Conservation (phyloP, 2,888 invertebrate genomes). For the Rhamphomyia laevipes region DNA sequence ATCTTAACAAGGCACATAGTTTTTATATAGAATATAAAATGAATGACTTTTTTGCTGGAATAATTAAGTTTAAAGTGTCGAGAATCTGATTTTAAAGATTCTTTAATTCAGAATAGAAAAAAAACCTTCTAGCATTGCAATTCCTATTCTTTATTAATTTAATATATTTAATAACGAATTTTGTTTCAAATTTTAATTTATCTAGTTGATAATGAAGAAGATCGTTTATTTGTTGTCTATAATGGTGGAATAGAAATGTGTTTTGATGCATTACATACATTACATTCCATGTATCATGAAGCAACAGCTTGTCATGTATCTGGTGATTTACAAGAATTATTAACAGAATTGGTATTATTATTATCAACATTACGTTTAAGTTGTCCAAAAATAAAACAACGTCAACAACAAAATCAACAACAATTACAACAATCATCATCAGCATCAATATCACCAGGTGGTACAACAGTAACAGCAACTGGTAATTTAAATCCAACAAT, state of each 20-base stretch:
- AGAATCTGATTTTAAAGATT: too few species aligned
- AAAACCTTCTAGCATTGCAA: too few species aligned
- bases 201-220: slow-evolving; percentile 73
- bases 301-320: slow-evolving; percentile 81
- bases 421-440: slow-evolving; percentile 30
- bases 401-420: slow-evolving; percentile 25
- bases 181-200: too few species aligned
- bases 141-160: too few species aligned
- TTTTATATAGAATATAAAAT: too few species aligned
- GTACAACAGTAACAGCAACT: slow-evolving; percentile 26
- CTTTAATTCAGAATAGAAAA: too few species aligned
- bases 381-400: slow-evolving; percentile 32
- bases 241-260: slow-evolving; percentile 67
- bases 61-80: too few species aligned
- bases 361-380: slow-evolving; percentile 59
- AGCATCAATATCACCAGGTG: slow-evolving; percentile 26
- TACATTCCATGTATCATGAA: slow-evolving; percentile 90
- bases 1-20: too few species aligned
- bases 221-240: slow-evolving; percentile 78
- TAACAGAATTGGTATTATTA: slow-evolving; percentile 63
- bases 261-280: slow-evolving; percentile 70
- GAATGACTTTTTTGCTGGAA: too few species aligned
- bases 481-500: slow-evolving; percentile 30
- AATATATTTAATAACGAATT: too few species aligned
- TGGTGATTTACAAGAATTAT: slow-evolving; percentile 71